Evolutionary conservation across 1,140 invertebrate genomes (phyloP), one percentile per base, ranked within the genome.

Genomic region (Delia radicum): DNA sequence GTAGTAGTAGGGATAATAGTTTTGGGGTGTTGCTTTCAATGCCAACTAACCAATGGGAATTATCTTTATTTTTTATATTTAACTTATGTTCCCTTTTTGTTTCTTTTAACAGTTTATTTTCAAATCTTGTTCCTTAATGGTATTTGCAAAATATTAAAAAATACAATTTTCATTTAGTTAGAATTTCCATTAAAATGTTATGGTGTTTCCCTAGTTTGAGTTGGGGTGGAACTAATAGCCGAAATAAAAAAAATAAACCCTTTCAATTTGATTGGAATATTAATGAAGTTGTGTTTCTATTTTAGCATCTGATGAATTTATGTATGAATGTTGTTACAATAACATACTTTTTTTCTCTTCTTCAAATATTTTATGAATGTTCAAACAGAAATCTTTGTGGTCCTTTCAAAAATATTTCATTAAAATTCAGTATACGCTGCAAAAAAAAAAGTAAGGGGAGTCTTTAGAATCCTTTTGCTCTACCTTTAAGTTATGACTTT

Each of bases 231-330:
- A 28, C 27, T 27, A 65, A 13, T 27, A 65, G 28, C 27, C 12
- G 6, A 13, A 15, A 42, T 5, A 42, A 15, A 13, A 12, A 33
- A 42, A 42, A 42, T 3, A 42, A 42, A 42, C 27, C 62, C 27
- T 65, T 65, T 65, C 26, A 65, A 65, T 65, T 65, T 65, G 27
- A 65, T 65, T 65, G 62, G 62, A 65, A 65, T 65, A 65, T 65
- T 65, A 65, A 65, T 65, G 62, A 65, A 65, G 62, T 65, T 65
- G 27, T 65, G 12, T 13, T 15, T 42, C n/a, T n/a, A n/a, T n/a
- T n/a, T n/a, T n/a, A n/a, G n/a, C n/a, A n/a, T n/a, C n/a, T n/a
- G n/a, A n/a, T n/a, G n/a, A n/a, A n/a, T n/a, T n/a, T n/a, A n/a
- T n/a, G n/a, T n/a, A n/a, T n/a, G n/a, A n/a, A n/a, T n/a, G n/a